phyloP scores from a whole-genome alignment of 2,113 vertebrate species.

The Nycticorax nycticorax region DNA sequence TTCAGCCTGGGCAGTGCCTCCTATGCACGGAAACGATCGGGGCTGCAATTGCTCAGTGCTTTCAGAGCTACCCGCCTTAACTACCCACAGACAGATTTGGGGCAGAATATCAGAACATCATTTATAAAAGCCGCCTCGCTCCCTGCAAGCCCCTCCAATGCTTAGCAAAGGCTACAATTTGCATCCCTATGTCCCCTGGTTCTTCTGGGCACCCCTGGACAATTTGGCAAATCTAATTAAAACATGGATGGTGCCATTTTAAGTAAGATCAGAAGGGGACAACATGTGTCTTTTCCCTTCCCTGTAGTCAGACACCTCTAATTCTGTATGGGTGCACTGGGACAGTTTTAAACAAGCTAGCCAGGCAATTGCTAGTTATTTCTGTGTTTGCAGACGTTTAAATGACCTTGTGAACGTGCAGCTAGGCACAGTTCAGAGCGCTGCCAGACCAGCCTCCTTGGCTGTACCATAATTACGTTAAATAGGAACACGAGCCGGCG shows the following conservation, averaged over 20 bases:
- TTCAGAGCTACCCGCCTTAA: background rate
- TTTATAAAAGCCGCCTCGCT: background rate
- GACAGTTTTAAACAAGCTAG: background rate
- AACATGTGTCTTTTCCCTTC: background rate
- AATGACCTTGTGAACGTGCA: slow-evolving; percentile 47
- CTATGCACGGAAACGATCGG: background rate
- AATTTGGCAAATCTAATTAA: background rate
- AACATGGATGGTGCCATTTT: background rate
- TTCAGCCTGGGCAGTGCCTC: background rate
- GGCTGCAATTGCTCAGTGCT: background rate
- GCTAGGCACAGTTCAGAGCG: slow-evolving; percentile 7
- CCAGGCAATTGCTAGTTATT: background rate
- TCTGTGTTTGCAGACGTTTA: background rate
- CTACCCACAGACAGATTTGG: background rate
- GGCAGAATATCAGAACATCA: background rate
- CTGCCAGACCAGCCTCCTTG: background rate
- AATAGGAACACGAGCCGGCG: background rate
- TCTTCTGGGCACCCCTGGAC: background rate
- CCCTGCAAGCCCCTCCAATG: background rate
- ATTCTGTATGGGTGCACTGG: background rate
- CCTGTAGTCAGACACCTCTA: background rate
- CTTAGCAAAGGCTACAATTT: background rate
- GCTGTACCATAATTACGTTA: slow-evolving; percentile 11
- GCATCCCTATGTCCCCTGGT: background rate
- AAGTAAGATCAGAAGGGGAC: background rate